A percentile compares a stretch with the other conserved stretches of the same genome.
phyloP scores from a whole-genome alignment of 2,888 invertebrate genomes.

The Nemurella pictetii region DNA sequence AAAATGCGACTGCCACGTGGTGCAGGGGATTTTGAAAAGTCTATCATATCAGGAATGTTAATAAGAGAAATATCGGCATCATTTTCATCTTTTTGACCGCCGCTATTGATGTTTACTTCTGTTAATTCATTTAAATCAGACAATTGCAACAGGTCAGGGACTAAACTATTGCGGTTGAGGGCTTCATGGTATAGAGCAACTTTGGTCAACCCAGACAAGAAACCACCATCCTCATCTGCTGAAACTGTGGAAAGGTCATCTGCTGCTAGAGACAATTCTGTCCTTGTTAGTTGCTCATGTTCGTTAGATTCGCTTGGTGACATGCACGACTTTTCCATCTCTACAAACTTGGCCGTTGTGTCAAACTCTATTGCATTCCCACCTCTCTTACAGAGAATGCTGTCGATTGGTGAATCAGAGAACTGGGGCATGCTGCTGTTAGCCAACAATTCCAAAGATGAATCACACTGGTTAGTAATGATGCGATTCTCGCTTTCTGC shows the following conservation, averaged over 20 bases:
- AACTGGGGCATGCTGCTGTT: not conserved
- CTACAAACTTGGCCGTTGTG: not conserved
- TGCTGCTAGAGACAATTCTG: not conserved
- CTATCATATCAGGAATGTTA: not conserved
- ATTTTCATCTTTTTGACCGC: no score
- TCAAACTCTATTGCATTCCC: not conserved
- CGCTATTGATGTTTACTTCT: no score
- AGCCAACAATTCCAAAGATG: not conserved
- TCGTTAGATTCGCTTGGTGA: not conserved
- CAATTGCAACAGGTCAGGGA: no score
- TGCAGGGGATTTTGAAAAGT: not conserved
- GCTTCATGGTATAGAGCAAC: not conserved
- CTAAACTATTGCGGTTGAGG: not conserved
- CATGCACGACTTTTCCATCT: not conserved
- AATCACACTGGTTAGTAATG: not conserved
- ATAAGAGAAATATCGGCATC: not conserved
- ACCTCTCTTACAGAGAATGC: not conserved
- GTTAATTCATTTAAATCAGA: no score
- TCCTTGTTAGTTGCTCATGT: not conserved
- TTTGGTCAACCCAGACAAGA: not conserved
- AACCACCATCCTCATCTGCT: conserved; percentile 18
- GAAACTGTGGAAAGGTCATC: conserved; percentile 3
- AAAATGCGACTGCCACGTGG: not conserved
- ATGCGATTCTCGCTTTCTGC: not conserved
- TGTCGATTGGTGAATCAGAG: not conserved